Evolutionary conservation across 1,140 invertebrate genomes (phyloP).

Genomic region (Philopotamus ludificatus): DNA sequence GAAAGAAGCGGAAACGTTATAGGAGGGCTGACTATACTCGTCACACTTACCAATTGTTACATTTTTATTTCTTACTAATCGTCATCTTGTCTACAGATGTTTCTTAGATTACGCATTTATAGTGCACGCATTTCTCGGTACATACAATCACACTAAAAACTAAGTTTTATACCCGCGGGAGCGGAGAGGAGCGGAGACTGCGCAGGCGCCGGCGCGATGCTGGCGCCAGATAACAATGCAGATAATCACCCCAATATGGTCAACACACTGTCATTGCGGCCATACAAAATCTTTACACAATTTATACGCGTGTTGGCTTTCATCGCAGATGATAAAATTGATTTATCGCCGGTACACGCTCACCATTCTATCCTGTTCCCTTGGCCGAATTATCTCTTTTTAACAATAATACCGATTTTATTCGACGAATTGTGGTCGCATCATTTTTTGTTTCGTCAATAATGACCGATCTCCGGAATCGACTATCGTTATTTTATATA

Average conservation of each 20-base stretch:
- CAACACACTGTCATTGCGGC: slow-evolving; percentile 28
- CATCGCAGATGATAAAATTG: slow-evolving; percentile 17
- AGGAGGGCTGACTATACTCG: too few relatives aligned
- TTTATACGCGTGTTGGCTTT: slow-evolving; percentile 26
- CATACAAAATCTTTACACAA: slow-evolving; percentile 29
- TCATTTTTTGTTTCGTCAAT: too few relatives aligned
- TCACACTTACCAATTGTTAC: too few relatives aligned
- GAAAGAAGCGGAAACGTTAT: too few relatives aligned
- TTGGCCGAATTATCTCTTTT: too few relatives aligned
- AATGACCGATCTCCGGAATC: too few relatives aligned
- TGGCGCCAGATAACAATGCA: slow-evolving; percentile 16
- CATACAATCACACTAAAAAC: too few relatives aligned
- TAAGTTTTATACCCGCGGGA: too few relatives aligned
- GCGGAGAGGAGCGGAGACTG: slow-evolving; percentile 1
- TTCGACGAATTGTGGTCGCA: too few relatives aligned
- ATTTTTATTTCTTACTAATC: neutral
- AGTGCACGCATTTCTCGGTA: neutral
- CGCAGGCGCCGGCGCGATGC: slow-evolving; percentile 22
- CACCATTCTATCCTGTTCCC: neutral
- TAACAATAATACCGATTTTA: too few relatives aligned
- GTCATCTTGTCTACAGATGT: neutral
- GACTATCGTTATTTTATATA: too few relatives aligned
- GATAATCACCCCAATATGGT: slow-evolving; percentile 31
- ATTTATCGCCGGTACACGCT: neutral
- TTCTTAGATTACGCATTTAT: neutral